Evolutionary conservation across 2,888 invertebrate species (phyloP).

Genomic region (Drosophila diplacantha): DNA sequence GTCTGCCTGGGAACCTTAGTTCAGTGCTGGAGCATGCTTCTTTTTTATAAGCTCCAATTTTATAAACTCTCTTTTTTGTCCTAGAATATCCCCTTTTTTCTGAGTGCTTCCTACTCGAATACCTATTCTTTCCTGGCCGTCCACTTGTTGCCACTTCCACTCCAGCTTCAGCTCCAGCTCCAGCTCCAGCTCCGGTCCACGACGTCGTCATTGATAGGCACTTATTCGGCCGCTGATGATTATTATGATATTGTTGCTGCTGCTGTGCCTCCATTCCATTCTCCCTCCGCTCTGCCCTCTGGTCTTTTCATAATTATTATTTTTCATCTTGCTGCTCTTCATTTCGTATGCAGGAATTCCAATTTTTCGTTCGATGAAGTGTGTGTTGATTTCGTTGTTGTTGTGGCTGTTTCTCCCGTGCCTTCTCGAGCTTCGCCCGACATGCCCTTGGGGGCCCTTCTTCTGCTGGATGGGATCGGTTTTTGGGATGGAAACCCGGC

Average conservation of each 20-base stretch:
- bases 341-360: conserved; percentile 74
- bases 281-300: conserved; percentile 9
- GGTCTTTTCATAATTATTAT: conserved; percentile 66
- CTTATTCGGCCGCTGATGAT: conserved; percentile 66
- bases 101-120: conserved; percentile 31
- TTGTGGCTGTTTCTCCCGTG: conserved; percentile 45
- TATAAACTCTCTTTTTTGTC: background rate
- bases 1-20: background rate
- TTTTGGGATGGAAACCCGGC: conserved; percentile 3
- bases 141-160: conserved; percentile 50
- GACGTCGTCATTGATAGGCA: conserved; percentile 72
- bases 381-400: conserved; percentile 66
- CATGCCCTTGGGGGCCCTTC: conserved; percentile 74
- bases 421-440: conserved; percentile 56
- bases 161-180: conserved; percentile 15
- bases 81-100: background rate
- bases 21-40: background rate
- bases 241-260: conserved; percentile 66
- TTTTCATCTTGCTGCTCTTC: conserved; percentile 68
- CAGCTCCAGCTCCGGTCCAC: conserved; percentile 36
- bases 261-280: conserved; percentile 46
- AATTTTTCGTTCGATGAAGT: conserved; percentile 73
- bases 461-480: conserved; percentile 18
- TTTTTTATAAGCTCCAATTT: background rate
- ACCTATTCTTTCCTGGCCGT: conserved; percentile 16